Evolutionary conservation across 2,888 invertebrate species (phyloP).

Genomic region (Eupithecia pulchellata): DNA sequence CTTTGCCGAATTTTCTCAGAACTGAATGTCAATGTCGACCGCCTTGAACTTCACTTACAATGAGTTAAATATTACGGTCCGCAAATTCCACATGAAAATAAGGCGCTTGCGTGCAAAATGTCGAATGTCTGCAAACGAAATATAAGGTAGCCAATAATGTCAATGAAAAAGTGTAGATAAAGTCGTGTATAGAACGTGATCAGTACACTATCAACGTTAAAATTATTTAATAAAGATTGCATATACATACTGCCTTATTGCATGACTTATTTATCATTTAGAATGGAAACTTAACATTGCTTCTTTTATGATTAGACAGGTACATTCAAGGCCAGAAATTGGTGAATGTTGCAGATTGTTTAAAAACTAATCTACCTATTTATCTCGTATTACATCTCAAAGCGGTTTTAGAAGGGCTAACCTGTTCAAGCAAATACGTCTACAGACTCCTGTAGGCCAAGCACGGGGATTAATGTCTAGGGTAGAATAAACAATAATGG

Average conservation of each 20-base stretch:
- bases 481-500: too few species aligned
- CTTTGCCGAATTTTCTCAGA: constrained; percentile 12
- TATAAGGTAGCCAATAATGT: neutral
- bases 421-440: neutral
- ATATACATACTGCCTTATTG: neutral
- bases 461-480: too few species aligned
- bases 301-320: neutral
- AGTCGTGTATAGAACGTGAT: neutral
- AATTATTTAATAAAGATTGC: neutral
- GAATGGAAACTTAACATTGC: neutral
- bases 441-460: neutral
- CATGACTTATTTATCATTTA: neutral
- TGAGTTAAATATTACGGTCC: neutral
- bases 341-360: neutral
- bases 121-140: too few species aligned
- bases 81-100: neutral
- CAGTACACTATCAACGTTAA: neutral
- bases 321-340: neutral
- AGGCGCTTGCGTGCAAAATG: neutral
- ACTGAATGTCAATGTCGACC: constrained; percentile 7
- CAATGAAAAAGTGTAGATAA: neutral
- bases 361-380: too few species aligned
- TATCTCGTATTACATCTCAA: too few species aligned
- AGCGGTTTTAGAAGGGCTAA: neutral
- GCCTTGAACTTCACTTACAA: constrained; percentile 14